phyloP scores from a whole-genome alignment of 2,113 vertebrate genomes.

The Aegithalos caudatus region DNA sequence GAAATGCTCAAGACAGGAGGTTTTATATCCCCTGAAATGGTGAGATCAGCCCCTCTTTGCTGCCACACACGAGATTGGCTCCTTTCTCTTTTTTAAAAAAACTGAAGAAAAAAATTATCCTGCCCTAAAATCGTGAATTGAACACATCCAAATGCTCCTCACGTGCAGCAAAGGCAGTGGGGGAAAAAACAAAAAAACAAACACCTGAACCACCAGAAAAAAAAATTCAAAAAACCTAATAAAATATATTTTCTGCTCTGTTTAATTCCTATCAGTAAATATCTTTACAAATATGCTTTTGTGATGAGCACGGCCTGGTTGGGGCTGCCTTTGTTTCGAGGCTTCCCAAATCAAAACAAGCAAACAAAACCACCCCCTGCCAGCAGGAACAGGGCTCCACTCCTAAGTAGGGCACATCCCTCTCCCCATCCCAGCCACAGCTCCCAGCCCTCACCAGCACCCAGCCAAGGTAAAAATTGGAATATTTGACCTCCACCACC shows the following conservation, averaged over 20 bases:
- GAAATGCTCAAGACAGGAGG: background rate
- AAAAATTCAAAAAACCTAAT: background rate
- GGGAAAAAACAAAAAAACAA: background rate
- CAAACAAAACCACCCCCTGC: conserved; percentile 28
- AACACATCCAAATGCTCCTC: background rate
- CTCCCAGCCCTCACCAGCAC: no score
- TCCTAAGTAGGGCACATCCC: conserved; percentile 7
- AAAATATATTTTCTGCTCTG: conserved; percentile 9
- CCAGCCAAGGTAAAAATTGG: background rate
- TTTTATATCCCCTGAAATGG: background rate
- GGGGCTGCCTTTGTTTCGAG: background rate
- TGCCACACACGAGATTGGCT: background rate
- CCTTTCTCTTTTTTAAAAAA: background rate
- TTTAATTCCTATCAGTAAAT: conserved; percentile 13
- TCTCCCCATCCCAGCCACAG: background rate
- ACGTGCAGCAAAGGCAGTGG: background rate
- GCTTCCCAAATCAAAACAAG: conserved; percentile 21
- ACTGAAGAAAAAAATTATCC: background rate
- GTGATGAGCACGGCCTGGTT: background rate
- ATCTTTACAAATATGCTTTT: background rate
- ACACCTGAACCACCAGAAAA: background rate
- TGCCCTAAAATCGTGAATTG: background rate
- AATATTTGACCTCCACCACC: background rate
- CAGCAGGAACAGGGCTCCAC: background rate
- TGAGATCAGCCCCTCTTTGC: background rate